Evolutionary conservation across 2,888 invertebrate genomes (phyloP), one percentile per base, ranked within the genome.

Genomic region (Pimpla rufipes): DNA sequence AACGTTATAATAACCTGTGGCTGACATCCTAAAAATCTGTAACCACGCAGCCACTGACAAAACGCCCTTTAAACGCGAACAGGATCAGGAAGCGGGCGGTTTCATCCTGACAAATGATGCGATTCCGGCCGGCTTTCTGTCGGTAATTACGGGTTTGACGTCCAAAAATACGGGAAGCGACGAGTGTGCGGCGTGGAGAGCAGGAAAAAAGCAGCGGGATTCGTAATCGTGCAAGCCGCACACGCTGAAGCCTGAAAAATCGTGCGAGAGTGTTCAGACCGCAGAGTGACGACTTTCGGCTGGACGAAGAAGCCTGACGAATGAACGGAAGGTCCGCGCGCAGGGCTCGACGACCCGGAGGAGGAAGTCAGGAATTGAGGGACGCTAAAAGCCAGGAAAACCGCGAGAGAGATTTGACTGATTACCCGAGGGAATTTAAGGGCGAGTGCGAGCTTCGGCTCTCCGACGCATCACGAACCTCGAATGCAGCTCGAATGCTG

Each of bases 41-140:
- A 21, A 23, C 13, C 13, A 55, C 11, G 21, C 11, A 23, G 55
- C 23, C 13, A 11, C 23, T 23, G 55, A 21, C 23, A 40, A 52
- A 47, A 50, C 37, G n/a, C 23, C 18, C 35, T 42, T 7, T 45
- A 35, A 66, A 66, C 18, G 18, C 3, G 21, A 59, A 66, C 66
- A 55, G 68, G 21, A 64, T 57, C 71, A 66, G 59, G 68, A 77
- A 50, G 45, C 45, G 59, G 23, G 29, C 16, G 37, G 18, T 42
- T 37, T 88, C 77, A 89, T 90, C 87, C 89, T 90, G 90, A 90
- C 86, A 89, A 90, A 90, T 90, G 90, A 88, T 62, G 81, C 83
- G 71, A 86, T 85, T 86, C 57, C 70, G 84, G 83, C n/a, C 47
- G 73, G 79, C 84, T 83, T 35, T n/a, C 79, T 62, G 82, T 37